These are phyloP conservation scores for Rhynchotus rufescens DNA, from an alignment of 2,797 vertebrate species.

Conservation along the genomic window DNA sequence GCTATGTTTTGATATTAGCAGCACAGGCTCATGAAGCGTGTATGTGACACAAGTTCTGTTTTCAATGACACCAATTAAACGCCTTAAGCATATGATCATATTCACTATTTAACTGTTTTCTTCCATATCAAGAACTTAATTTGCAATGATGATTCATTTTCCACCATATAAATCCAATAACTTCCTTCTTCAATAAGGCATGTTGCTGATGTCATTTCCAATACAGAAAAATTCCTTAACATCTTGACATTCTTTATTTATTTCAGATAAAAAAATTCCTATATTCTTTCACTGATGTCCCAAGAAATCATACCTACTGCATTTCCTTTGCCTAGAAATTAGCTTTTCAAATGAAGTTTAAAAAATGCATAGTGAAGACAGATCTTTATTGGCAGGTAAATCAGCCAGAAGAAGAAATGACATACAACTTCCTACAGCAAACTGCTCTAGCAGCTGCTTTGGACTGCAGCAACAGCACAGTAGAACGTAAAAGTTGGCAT, in stretches of 20 bases:
- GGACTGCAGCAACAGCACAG: not conserved
- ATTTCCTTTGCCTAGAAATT: not conserved
- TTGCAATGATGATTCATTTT: not conserved
- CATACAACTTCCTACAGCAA: not conserved
- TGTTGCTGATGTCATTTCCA: not conserved
- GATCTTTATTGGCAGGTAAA: not conserved
- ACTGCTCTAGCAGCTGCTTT: not conserved
- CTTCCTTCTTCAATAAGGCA: not conserved
- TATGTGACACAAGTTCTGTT: not conserved
- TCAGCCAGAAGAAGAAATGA: not conserved
- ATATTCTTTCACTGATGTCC: not conserved
- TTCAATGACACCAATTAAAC: not conserved
- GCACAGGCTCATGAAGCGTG: not conserved
- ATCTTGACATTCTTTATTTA: not conserved
- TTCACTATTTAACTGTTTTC: not conserved
- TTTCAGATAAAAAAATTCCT: not conserved
- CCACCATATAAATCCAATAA: not conserved
- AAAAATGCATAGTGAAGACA: not conserved
- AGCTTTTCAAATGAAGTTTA: not conserved
- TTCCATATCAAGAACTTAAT: not conserved
- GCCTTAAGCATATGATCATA: not conserved
- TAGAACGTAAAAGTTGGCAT: not conserved
- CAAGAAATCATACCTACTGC: not conserved
- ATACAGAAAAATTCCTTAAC: not conserved
- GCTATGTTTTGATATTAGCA: not conserved